Evolutionary conservation across 2,113 vertebrate species (phyloP).

Genomic region (Rynchops niger): DNA sequence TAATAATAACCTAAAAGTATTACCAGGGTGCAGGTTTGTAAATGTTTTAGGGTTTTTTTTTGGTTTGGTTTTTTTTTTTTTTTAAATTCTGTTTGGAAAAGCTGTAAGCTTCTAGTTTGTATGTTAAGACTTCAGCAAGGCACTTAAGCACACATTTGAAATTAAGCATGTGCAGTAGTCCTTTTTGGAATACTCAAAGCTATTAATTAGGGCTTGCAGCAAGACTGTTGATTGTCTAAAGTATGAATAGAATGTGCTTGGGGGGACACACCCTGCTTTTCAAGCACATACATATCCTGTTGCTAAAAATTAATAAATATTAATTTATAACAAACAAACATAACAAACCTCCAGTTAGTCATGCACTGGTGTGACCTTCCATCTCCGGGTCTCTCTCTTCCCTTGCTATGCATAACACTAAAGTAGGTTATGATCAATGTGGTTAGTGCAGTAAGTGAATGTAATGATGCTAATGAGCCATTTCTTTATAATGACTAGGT

Average conservation of each 20-base stretch:
- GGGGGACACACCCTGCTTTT: background rate
- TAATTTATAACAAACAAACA: background rate
- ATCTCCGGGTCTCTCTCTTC: background rate
- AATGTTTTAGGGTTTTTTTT: background rate
- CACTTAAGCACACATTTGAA: background rate
- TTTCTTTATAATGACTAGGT: conserved; percentile 73
- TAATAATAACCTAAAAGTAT: background rate
- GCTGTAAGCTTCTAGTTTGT: background rate
- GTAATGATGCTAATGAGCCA: background rate
- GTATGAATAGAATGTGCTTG: conserved; percentile 5
- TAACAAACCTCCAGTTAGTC: background rate
- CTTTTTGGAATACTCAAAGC: conserved; percentile 2
- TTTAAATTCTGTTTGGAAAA: background rate
- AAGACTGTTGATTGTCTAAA: background rate
- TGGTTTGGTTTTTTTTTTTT: too few species aligned
- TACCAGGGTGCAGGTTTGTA: background rate
- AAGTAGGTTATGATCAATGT: background rate
- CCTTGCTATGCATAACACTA: background rate
- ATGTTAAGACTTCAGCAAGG: background rate
- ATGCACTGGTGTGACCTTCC: background rate
- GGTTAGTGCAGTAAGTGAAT: background rate
- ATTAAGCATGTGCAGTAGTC: background rate
- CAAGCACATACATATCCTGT: background rate
- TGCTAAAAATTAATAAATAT: background rate
- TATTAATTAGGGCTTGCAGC: conserved; percentile 28